These are phyloP conservation scores for Melinopterus prodromus DNA, from an alignment of 2,888 invertebrate genomes.

Conservation along the genomic window DNA sequence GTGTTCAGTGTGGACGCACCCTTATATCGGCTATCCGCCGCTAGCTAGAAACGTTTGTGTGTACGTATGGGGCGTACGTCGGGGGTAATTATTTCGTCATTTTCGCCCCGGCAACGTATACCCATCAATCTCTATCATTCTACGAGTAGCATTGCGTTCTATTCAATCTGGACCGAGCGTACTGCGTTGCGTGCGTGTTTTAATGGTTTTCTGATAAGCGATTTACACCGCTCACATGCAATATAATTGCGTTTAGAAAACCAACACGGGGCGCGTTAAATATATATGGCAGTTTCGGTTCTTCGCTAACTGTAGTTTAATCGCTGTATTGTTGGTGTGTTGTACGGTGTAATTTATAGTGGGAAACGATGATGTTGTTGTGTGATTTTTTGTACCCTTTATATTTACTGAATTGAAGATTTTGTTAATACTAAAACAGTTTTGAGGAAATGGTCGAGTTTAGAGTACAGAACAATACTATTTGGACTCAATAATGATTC, in stretches of 20 bases:
- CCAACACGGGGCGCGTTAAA: slow-evolving; percentile 17
- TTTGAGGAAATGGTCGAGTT: too few species aligned
- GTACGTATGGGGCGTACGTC: slow-evolving; percentile 42
- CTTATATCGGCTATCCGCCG: background rate
- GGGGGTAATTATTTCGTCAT: slow-evolving; percentile 61
- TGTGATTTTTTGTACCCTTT: too few species aligned
- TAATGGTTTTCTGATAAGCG: slow-evolving; percentile 21
- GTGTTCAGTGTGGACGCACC: background rate
- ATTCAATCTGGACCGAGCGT: slow-evolving; percentile 13
- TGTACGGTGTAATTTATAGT: background rate
- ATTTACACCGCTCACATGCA: slow-evolving; percentile 20
- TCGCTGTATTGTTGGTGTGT: background rate
- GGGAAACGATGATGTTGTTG: too few species aligned
- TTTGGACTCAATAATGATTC: too few species aligned
- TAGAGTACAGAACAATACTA: too few species aligned
- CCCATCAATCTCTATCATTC: slow-evolving; percentile 61
- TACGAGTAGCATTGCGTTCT: slow-evolving; percentile 51
- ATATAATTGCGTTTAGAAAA: slow-evolving; percentile 9
- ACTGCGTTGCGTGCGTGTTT: slow-evolving; percentile 11
- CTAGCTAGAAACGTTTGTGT: slow-evolving; percentile 53
- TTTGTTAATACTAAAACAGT: too few species aligned
- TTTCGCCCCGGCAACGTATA: slow-evolving; percentile 54
- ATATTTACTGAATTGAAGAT: too few species aligned
- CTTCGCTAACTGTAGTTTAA: slow-evolving; percentile 18
- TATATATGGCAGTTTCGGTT: background rate